A percentile compares a stretch with the other conserved stretches of the same genome.
Evolutionary conservation across 1,140 invertebrate genomes (phyloP).

Genomic region (Mesaphorura yosii): DNA sequence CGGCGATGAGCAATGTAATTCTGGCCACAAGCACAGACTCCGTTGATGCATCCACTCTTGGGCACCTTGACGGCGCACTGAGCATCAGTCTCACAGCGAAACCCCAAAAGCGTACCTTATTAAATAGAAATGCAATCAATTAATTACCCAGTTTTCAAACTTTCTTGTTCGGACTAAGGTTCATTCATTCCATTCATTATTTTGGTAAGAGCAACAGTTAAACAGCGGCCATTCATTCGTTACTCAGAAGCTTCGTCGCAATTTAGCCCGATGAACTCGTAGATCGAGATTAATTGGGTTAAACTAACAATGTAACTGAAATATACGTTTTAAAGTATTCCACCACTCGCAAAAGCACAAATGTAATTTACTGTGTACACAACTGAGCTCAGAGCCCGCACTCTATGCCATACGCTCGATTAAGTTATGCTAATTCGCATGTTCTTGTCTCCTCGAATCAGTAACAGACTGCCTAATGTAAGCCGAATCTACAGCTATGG

Average conservation of each 20-base stretch:
- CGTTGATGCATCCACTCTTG: constrained; percentile 59
- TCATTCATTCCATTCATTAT: not conserved
- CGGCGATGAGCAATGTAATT: constrained; percentile 70
- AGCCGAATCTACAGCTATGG: too few species aligned
- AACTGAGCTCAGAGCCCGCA: too few species aligned
- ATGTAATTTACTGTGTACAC: too few species aligned
- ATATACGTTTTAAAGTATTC: too few species aligned
- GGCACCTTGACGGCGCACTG: constrained; percentile 67
- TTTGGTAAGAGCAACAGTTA: not conserved
- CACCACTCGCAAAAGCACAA: too few species aligned
- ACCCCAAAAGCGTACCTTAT: constrained; percentile 60
- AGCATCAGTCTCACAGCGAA: constrained; percentile 55
- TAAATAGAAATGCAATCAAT: not conserved
- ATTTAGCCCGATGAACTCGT: not conserved
- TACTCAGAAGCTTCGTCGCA: not conserved
- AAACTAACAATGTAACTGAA: too few species aligned
- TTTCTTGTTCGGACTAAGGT: not conserved
- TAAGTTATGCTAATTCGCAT: too few species aligned
- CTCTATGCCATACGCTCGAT: too few species aligned
- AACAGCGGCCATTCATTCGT: not conserved
- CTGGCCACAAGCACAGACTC: constrained; percentile 62
- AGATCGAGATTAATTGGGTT: not conserved
- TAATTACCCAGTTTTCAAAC: not conserved
- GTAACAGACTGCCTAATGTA: too few species aligned
- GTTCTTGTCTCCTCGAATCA: too few species aligned